These are phyloP conservation scores for Rugalucina vietnamica DNA, from an alignment of 2,888 invertebrate species.

Conservation along the genomic window DNA sequence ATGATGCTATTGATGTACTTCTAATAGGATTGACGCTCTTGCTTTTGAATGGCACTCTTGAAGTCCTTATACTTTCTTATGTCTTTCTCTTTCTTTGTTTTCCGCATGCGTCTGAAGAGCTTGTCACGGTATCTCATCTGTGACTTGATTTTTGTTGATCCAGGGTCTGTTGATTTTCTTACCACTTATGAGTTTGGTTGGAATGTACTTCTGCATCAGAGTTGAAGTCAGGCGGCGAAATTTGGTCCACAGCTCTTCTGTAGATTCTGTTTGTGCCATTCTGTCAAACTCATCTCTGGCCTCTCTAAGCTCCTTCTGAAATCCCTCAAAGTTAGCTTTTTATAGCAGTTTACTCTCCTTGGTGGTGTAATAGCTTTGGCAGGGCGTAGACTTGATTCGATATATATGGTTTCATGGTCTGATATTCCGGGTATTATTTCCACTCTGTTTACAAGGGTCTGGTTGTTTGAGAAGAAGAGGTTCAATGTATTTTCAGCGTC, in stretches of 20 bases:
- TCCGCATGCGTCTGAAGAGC: background rate
- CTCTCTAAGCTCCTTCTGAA: background rate
- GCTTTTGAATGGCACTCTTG: background rate
- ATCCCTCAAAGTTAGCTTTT: background rate
- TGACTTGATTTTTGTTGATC: background rate
- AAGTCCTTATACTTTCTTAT: background rate
- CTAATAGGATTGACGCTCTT: background rate
- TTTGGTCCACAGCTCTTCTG: background rate
- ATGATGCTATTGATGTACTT: background rate
- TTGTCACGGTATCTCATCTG: background rate
- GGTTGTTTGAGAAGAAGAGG: constrained; percentile 4
- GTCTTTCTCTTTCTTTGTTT: background rate
- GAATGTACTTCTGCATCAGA: constrained; percentile 22
- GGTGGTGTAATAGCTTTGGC: background rate
- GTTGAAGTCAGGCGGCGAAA: background rate
- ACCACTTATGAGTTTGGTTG: constrained; percentile 9
- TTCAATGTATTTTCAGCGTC: background rate
- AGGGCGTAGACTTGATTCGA: background rate
- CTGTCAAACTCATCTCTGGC: background rate
- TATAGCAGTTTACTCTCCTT: background rate
- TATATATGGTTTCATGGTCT: background rate
- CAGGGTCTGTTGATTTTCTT: constrained; percentile 22
- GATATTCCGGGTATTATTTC: background rate
- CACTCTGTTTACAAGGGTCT: background rate
- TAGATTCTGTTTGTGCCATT: background rate